These are phyloP conservation scores for Hofmannophila pseudospretella DNA, from an alignment of 2,888 invertebrate species.

Conservation along the genomic window DNA sequence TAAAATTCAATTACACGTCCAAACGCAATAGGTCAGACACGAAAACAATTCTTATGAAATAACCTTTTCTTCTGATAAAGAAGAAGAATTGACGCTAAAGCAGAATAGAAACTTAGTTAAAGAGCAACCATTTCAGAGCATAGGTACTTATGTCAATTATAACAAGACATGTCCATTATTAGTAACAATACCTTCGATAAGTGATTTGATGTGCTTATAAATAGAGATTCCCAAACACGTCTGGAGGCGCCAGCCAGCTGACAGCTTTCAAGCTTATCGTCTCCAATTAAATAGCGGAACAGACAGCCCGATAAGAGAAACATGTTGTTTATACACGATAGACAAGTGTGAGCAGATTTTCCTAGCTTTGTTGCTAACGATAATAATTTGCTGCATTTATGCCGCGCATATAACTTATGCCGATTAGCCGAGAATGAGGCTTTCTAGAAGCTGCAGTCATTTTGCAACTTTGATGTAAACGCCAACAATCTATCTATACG, in stretches of 20 bases:
- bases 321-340: conserved; percentile 29
- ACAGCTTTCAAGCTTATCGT: conserved; percentile 52
- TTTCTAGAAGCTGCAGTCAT: not conserved
- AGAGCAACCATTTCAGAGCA: too few relatives aligned
- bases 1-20: too few relatives aligned
- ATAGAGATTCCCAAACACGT: conserved; percentile 37
- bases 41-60: too few relatives aligned
- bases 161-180: too few relatives aligned
- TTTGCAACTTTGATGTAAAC: not conserved
- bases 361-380: conserved; percentile 13
- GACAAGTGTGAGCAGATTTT: conserved; percentile 20
- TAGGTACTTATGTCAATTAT: too few relatives aligned
- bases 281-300: conserved; percentile 49
- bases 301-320: conserved; percentile 42
- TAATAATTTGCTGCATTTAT: not conserved
- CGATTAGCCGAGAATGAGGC: not conserved
- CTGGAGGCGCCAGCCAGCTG: conserved; percentile 48
- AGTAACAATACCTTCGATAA: conserved; percentile 1
- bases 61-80: too few relatives aligned
- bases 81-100: too few relatives aligned
- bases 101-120: too few relatives aligned
- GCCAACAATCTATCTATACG: too few relatives aligned
- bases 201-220: conserved; percentile 15
- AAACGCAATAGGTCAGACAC: too few relatives aligned
- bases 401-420: not conserved